Evolutionary conservation across 1,140 invertebrate species (phyloP), one percentile per base, ranked within the genome.

Genomic region (Magallana angulata): DNA sequence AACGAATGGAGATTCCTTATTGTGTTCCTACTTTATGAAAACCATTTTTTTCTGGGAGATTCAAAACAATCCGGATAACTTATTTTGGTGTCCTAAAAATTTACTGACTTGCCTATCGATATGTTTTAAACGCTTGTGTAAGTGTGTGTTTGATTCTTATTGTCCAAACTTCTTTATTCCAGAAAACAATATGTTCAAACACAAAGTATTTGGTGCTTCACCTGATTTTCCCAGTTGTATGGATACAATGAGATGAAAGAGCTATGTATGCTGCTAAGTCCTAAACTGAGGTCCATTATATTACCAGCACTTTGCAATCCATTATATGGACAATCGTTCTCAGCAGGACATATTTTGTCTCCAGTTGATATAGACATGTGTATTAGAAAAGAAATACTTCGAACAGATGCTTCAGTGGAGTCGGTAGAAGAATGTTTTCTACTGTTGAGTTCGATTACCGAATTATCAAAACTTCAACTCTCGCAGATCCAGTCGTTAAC

Each of bases 21-120:
- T 86, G 11, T 86, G 85, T 81, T 86, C 85, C 57, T 86, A 86
- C 59, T 80, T 80, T 30, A 58, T 86, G 11, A 86, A 86, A 81
- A 86, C 85, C n/a, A 30, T 36, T 5, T 3, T 86, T 18, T 86
- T 86, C 24, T 86, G 68, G 68, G 48, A n/a, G 6, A 82, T 85
- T 14, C 60, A 62, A n/a, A 5, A 11, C 18, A 30, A 30, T 57
- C 11, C 59, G 11, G 11, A 16, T 30, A 16, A 62, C 9, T 7
- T 24, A 24, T 24, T 24, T 24, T 80, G 71, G 71, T 12, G 12
- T 4, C 18, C 24, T 5, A 48, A 80, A 7, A 18, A 48, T 36
- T 80, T 86, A 7, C 57, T 80, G 24, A 12, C 57, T 59, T 81
- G 71, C 14, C 30, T 58, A 16, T 81, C 56, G 71, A 18, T 57